phyloP scores from a whole-genome alignment of 2,797 vertebrate genomes.

The Podarcis siculus region DNA sequence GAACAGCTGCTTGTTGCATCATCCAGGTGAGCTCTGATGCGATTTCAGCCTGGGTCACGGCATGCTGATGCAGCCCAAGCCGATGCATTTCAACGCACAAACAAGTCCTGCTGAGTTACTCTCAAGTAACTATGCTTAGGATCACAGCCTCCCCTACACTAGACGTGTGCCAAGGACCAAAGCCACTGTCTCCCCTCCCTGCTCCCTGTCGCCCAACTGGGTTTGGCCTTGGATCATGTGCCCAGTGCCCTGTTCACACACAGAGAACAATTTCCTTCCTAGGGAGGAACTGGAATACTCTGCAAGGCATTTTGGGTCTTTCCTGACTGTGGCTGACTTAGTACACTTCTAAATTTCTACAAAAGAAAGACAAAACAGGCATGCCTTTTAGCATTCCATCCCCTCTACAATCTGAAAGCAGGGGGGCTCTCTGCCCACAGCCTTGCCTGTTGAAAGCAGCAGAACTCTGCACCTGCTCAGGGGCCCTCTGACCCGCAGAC shows the following conservation, averaged over 20 bases:
- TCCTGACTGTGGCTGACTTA: neutral
- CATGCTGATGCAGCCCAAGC: neutral
- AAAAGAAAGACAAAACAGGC: neutral
- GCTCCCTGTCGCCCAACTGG: too few species aligned
- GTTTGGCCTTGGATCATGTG: neutral
- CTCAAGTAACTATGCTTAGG: neutral
- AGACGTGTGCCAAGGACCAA: neutral
- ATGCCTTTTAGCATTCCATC: neutral
- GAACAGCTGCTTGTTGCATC: neutral
- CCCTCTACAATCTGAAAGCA: neutral
- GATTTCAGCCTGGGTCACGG: too few species aligned
- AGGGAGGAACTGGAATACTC: neutral
- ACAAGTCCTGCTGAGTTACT: neutral
- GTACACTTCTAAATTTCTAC: neutral
- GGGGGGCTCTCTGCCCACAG: too few species aligned
- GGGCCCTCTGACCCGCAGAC: too few species aligned
- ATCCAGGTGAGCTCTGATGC: neutral
- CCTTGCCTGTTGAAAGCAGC: neutral
- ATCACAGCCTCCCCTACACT: neutral
- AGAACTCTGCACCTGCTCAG: neutral
- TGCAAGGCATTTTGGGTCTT: neutral
- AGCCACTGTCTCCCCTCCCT: too few species aligned
- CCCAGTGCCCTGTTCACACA: neutral
- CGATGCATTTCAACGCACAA: neutral
- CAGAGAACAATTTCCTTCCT: neutral